phyloP scores from a whole-genome alignment of 2,888 invertebrate species.

The Metopia argyrocephala region DNA sequence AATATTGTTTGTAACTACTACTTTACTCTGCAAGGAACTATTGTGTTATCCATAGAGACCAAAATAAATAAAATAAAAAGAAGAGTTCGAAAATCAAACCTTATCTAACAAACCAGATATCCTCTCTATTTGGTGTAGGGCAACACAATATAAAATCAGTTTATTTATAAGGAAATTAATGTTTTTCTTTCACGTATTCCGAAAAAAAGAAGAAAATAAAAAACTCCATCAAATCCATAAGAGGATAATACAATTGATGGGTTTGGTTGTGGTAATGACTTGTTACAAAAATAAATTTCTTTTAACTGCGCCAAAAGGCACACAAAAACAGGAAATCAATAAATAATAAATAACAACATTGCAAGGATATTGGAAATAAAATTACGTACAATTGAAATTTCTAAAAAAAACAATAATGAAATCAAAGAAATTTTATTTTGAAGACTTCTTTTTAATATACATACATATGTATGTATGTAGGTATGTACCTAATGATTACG shows the following conservation, averaged over 20 bases:
- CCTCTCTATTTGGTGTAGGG: too few species aligned
- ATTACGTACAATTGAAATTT: not conserved
- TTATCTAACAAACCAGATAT: too few species aligned
- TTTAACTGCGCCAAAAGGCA: not conserved
- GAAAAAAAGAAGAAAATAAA: not conserved
- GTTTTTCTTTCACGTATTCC: not conserved
- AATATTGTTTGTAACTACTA: too few species aligned
- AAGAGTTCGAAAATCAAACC: too few species aligned
- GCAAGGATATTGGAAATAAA: not conserved
- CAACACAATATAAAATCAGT: too few species aligned
- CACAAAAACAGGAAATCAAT: conserved; percentile 11
- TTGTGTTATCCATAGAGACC: too few species aligned
- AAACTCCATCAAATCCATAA: not conserved
- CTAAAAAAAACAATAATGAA: not conserved
- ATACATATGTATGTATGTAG: too few species aligned
- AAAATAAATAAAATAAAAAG: too few species aligned
- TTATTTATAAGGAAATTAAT: conserved; percentile 16
- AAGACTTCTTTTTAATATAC: too few species aligned
- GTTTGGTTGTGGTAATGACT: not conserved
- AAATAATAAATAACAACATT: not conserved
- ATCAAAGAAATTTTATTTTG: not conserved
- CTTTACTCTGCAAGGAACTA: too few species aligned
- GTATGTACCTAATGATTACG: not conserved
- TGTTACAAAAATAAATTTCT: not conserved
- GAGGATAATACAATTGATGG: conserved; percentile 7